Conservation (phyloP, 2,797 vertebrate genomes). For the Hydrocynus forskahlii region DNA sequence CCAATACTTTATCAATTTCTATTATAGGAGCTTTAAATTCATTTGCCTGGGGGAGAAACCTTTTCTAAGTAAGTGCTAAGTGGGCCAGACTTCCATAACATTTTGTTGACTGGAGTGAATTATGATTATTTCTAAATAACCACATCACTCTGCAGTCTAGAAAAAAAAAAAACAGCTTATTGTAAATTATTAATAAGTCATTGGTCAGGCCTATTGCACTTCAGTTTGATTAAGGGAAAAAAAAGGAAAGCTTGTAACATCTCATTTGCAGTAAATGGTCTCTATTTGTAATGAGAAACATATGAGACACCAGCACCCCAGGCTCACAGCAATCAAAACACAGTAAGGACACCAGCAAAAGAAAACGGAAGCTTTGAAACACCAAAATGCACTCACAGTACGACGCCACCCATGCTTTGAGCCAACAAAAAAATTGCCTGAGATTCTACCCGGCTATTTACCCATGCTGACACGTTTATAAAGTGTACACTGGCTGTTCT, state of each 20-base stretch:
- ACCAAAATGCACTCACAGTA: not conserved
- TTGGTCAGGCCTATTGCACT: not conserved
- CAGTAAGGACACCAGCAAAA: not conserved
- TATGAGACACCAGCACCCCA: not conserved
- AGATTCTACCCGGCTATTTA: not conserved
- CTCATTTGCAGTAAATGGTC: not conserved
- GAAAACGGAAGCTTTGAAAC: not conserved
- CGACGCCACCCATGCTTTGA: not conserved
- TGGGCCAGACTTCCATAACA: not conserved
- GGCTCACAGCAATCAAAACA: not conserved
- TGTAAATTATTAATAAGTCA: conserved; percentile 18
- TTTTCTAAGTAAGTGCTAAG: not conserved
- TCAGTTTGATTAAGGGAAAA: not conserved
- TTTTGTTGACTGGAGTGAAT: not conserved
- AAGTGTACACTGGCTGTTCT: not conserved
- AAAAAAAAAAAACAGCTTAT: not conserved
- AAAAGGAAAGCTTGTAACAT: conserved; percentile 10
- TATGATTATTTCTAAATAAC: not conserved
- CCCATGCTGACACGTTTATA: not conserved
- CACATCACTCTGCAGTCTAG: not conserved
- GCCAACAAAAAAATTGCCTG: not conserved
- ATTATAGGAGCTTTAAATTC: not conserved
- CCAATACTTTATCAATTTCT: not conserved
- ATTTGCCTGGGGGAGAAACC: not conserved
- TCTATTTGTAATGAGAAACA: not conserved